Evolutionary conservation across 2,888 invertebrate genomes (phyloP).

Genomic region (Uloborus plumipes): DNA sequence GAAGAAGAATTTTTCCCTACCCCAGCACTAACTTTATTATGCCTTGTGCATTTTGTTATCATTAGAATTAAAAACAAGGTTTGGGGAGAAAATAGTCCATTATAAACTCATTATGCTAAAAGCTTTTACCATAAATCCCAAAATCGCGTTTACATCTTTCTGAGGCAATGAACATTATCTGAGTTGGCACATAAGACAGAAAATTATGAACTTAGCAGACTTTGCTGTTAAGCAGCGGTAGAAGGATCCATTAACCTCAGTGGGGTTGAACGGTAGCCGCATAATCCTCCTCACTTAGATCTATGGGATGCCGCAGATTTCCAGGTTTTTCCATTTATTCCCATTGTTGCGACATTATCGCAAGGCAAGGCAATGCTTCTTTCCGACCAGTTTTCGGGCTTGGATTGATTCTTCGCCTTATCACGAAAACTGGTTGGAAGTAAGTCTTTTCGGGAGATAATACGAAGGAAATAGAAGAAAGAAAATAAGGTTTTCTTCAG

Average conservation of each 20-base stretch:
- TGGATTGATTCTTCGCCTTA: not conserved
- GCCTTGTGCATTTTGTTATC: too few species aligned
- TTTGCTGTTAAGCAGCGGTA: conserved; percentile 25
- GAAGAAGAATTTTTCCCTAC: too few species aligned
- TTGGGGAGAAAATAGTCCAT: too few species aligned
- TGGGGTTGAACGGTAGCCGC: conserved; percentile 31
- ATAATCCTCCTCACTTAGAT: conserved; percentile 40
- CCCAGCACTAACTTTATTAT: too few species aligned
- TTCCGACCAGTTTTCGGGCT: not conserved
- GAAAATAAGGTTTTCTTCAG: not conserved
- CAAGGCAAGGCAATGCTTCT: conserved; percentile 31
- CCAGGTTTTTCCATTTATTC: conserved; percentile 38
- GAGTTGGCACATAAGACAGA: too few species aligned
- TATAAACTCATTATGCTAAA: too few species aligned
- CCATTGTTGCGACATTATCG: conserved; percentile 37
- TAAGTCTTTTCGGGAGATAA: not conserved
- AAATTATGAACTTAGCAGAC: too few species aligned
- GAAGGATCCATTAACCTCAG: conserved; percentile 37
- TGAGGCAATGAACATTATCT: too few species aligned
- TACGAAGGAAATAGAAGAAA: not conserved
- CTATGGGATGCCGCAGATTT: conserved; percentile 14
- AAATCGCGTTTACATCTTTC: too few species aligned
- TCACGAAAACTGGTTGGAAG: not conserved
- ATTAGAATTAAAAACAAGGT: too few species aligned
- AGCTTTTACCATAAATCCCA: too few species aligned